Conservation (phyloP, 2,797 vertebrate species). For the Forpus xanthops region DNA sequence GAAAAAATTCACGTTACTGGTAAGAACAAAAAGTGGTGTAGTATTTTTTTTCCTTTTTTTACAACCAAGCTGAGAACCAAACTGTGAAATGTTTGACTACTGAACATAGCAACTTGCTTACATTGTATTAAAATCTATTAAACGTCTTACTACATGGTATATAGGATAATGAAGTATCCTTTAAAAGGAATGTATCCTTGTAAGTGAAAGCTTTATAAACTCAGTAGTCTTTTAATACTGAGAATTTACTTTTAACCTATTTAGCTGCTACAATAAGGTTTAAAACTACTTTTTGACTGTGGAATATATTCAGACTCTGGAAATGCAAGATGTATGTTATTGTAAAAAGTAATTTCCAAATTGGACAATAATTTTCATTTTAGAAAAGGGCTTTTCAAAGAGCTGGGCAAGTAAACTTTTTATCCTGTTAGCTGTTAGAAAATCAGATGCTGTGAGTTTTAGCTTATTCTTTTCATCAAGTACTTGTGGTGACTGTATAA, state of each 20-base stretch:
- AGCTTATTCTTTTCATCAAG: conserved; percentile 4
- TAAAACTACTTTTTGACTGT: not conserved
- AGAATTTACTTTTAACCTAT: not conserved
- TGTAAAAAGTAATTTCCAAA: not conserved
- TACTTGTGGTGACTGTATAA: not conserved
- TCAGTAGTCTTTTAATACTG: not conserved
- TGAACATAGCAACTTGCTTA: not conserved
- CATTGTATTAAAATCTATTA: not conserved
- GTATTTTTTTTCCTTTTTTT: not conserved
- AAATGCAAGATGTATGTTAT: not conserved
- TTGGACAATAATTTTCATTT: not conserved
- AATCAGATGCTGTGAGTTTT: not conserved
- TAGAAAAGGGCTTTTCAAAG: not conserved
- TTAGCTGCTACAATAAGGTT: not conserved
- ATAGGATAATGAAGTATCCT: not conserved
- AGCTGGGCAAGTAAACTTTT: conserved; percentile 6
- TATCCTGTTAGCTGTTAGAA: not conserved
- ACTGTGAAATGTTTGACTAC: not conserved
- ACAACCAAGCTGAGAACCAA: not conserved
- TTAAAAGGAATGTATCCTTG: not conserved
- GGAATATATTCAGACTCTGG: not conserved
- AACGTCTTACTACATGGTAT: not conserved
- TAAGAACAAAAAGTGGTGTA: not conserved
- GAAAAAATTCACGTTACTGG: not conserved
- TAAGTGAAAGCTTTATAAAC: not conserved